These are phyloP conservation scores for Pharmacophagus antenor DNA, from an alignment of 2,888 invertebrate species.

Conservation along the genomic window DNA sequence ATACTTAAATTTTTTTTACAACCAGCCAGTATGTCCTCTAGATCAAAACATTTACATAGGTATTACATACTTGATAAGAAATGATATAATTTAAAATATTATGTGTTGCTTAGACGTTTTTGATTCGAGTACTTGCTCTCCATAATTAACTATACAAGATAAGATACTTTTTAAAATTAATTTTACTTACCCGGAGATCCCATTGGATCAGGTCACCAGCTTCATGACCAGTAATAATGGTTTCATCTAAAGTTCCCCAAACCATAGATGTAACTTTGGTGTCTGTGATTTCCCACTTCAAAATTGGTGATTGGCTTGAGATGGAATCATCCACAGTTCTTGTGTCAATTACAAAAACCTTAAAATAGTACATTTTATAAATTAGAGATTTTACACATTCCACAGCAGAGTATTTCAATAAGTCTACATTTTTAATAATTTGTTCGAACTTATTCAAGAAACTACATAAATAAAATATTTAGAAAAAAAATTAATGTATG, in stretches of 20 bases:
- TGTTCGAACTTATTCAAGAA: too few relatives aligned
- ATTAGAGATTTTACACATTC: not conserved
- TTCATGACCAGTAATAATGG: slow-evolving; percentile 95
- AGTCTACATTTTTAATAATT: too few relatives aligned
- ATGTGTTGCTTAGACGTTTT: too few relatives aligned
- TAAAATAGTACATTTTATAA: slow-evolving; percentile 14
- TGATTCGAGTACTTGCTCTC: too few relatives aligned
- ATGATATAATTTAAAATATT: too few relatives aligned
- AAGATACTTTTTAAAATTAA: not conserved
- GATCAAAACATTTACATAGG: too few relatives aligned
- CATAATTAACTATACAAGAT: too few relatives aligned
- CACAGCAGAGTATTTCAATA: not conserved
- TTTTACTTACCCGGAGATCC: slow-evolving; percentile 88
- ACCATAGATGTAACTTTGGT: slow-evolving; percentile 94
- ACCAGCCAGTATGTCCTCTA: too few relatives aligned
- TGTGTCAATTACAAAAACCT: slow-evolving; percentile 91
- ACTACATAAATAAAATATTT: too few relatives aligned
- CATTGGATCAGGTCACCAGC: slow-evolving; percentile 95
- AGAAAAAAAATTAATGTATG: too few relatives aligned
- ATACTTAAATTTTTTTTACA: too few relatives aligned
- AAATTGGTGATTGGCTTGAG: slow-evolving; percentile 85
- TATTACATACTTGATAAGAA: too few relatives aligned
- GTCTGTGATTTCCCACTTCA: slow-evolving; percentile 89
- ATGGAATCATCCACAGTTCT: slow-evolving; percentile 87
- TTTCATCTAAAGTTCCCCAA: slow-evolving; percentile 97